Conservation (phyloP, 2,113 vertebrate species). For the Psephotus haematonotus region DNA sequence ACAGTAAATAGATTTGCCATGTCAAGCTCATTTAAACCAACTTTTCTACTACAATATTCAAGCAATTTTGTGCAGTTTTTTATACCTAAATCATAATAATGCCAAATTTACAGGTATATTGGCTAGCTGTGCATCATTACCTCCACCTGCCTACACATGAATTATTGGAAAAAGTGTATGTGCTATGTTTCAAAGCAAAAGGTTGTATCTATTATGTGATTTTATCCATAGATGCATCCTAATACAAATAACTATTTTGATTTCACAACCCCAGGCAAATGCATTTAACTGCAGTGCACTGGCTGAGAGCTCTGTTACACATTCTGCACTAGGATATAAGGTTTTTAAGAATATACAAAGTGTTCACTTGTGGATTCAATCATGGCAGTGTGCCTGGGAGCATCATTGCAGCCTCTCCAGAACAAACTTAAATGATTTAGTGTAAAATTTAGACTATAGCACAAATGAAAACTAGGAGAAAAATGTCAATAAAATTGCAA, state of each 20-base stretch:
- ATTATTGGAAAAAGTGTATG: neutral
- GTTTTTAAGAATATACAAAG: slow-evolving; percentile 49
- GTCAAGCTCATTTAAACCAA: slow-evolving; percentile 52
- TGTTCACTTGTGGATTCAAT: slow-evolving; percentile 62
- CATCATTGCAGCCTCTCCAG: slow-evolving; percentile 48
- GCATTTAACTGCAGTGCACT: slow-evolving; percentile 46
- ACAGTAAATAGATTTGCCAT: slow-evolving; percentile 44
- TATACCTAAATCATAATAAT: neutral
- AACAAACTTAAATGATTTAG: slow-evolving; percentile 58
- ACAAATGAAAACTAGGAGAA: slow-evolving; percentile 57
- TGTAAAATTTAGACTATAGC: slow-evolving; percentile 52
- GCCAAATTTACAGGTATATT: neutral
- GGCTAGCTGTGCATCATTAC: neutral
- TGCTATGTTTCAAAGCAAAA: neutral
- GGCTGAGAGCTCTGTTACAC: slow-evolving; percentile 20
- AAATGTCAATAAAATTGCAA: slow-evolving; percentile 68
- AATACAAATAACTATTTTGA: slow-evolving; percentile 56
- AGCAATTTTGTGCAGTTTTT: neutral
- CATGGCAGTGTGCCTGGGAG: slow-evolving; percentile 48
- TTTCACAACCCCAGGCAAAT: slow-evolving; percentile 43
- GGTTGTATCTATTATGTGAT: slow-evolving; percentile 16
- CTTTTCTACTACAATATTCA: neutral
- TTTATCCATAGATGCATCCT: slow-evolving; percentile 47
- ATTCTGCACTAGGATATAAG: slow-evolving; percentile 24
- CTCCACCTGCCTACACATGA: neutral